Percentiles rank a stretch among this genome's conserved stretches.
Evolutionary conservation across 2,113 vertebrate species (phyloP).

Genomic region (Ovis aries): ARS-UI_Ramb_v3.0 NC_056059.1:20679501-20680000

Average conservation of each 20-base stretch:
- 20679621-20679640: not conserved
- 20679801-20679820: not conserved
- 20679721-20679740: not conserved
- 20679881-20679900: not conserved
- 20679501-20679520: not conserved
- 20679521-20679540: not conserved
- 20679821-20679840: not conserved
- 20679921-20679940: not conserved
- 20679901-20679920: not conserved
- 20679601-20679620: not conserved
- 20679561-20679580: not conserved
- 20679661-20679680: not conserved
- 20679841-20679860: not conserved
- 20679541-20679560: not conserved
- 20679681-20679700: not conserved
- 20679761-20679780: not conserved
- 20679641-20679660: not conserved
- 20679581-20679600: not conserved
- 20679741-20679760: conserved; percentile 1
- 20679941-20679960: conserved; percentile 33
- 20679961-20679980: conserved; percentile 7
- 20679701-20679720: not conserved
- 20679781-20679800: not conserved
- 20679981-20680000: conserved; percentile 46
- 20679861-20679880: not conserved